Percentiles rank a stretch among this genome's conserved stretches.
Evolutionary conservation across 2,113 vertebrate genomes (phyloP).

Genomic region (Perccottus glenii): DNA sequence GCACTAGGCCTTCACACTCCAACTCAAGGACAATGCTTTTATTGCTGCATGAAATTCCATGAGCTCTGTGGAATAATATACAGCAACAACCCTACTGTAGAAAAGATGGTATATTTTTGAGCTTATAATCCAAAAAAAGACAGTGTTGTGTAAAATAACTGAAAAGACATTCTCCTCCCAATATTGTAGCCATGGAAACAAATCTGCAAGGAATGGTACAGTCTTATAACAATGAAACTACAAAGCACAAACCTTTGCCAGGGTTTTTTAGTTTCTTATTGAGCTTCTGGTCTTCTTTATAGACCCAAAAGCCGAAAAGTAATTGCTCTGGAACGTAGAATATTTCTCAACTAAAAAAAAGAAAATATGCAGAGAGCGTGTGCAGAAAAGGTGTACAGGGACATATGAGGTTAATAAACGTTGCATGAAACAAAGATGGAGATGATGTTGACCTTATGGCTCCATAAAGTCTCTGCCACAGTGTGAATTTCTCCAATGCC

Average conservation of each 20-base stretch:
- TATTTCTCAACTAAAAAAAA: neutral
- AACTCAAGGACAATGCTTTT: constrained; percentile 39
- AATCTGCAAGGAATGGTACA: constrained; percentile 1
- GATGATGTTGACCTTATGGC: neutral
- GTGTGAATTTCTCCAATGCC: too few species aligned
- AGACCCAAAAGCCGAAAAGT: neutral
- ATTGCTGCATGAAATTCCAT: constrained; percentile 7
- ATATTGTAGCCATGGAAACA: neutral
- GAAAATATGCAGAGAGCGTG: neutral
- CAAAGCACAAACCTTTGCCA: constrained; percentile 1
- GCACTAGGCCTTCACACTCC: constrained; percentile 19
- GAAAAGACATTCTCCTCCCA: neutral
- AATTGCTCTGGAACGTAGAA: neutral
- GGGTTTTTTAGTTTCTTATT: neutral
- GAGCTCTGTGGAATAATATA: neutral
- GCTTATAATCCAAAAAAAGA: too few species aligned
- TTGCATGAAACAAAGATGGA: neutral
- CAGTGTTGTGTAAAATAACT: neutral
- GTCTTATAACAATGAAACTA: constrained; percentile 1
- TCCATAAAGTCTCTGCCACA: too few species aligned
- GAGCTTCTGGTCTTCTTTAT: neutral
- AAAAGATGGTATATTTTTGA: neutral
- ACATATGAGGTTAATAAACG: neutral
- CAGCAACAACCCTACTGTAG: neutral
- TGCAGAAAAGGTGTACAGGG: neutral